Base-by-base conservation (phyloP, 2,888 invertebrate species). In the Alsophila aescularia region DNA sequence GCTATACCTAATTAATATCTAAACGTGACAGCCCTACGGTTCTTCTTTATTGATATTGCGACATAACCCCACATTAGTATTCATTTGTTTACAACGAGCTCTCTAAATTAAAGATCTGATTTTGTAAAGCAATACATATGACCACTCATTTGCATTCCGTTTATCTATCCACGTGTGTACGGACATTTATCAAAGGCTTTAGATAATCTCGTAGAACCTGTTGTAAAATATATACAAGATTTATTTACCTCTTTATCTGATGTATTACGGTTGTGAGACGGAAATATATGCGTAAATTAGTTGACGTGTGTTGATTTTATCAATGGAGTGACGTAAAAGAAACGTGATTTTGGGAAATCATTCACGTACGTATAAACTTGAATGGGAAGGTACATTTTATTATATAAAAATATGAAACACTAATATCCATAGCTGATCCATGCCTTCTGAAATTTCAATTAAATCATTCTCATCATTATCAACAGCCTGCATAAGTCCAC, bases 11-110 rank as follows among this genome's bases (percentile, higher is more conserved):
- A 5, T 32, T 15, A 35, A 12, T 18, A n/a, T 50, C 6, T 2
- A 24, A 16, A 24, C 7, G 24, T 43, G 50, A 12, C 47, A 47
- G 43, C 54, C 49, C 55, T 55, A 41, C 13, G 21, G 10, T 16
- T 45, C 32, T 24, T 50, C 40, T 55, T 60, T 60, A 60, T 62
- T 62, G 54, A 54, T 57, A 61, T 55, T 57, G 53, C 57, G 48
- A 58, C 62, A 63, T 50, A 58, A 48, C 45, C 41, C 42, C 60
- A 54, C 72, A 78, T 76, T 76, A 75, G 77, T 77, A 74, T 72
- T 69, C 76, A 83, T 83, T 83, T 82, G 81, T 84, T 80, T 72
- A 80, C 75, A 73, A 70, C 70, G 66, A 70, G 74, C 75, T 79
- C 71, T 75, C 49, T 58, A 62, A 56, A 62, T 79, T 69, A 72